Evolutionary conservation across 2,888 invertebrate genomes (phyloP), one percentile per base, ranked within the genome.

Genomic region (Parthenolecanium corni): DNA sequence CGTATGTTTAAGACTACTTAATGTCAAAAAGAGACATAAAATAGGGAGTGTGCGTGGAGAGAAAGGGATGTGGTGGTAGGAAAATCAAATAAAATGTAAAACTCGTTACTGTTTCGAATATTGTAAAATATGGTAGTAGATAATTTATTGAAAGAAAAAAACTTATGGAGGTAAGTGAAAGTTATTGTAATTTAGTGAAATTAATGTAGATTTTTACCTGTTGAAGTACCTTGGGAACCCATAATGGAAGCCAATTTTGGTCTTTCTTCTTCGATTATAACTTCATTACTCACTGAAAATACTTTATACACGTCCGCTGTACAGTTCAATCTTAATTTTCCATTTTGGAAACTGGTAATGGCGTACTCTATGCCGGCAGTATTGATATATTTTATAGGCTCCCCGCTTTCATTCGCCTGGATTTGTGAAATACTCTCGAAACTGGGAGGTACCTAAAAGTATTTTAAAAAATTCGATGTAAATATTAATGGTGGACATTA

Each of bases 161-260:
- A n/a, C n/a, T n/a, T n/a, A n/a, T n/a, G n/a, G n/a, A n/a, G n/a
- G n/a, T n/a, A n/a, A n/a, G n/a, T n/a, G n/a, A n/a, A n/a, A n/a
- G n/a, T n/a, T n/a, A n/a, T n/a, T n/a, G n/a, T n/a, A n/a, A n/a
- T n/a, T n/a, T n/a, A n/a, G n/a, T n/a, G n/a, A n/a, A n/a, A n/a
- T n/a, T n/a, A n/a, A n/a, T n/a, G n/a, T n/a, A n/a, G n/a, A n/a
- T n/a, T n/a, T 4, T 31, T 57, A 64, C 64, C 64, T 31, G 64
- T 24, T 20, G 64, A 61, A 38, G 64, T 47, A 31, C 23, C 64
- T 14, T 56, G 52, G 3, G 65, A 84, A 69, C 85, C 84, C 69
- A 85, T 75, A 69, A 86, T 85, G 65, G 85, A 84, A 66, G 85
- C 85, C 69, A 85, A 81, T 74, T 84, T 79, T 65, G 86, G 85